Conservation (phyloP, 2,888 invertebrate genomes). For the Drosophila infuscata region DNA sequence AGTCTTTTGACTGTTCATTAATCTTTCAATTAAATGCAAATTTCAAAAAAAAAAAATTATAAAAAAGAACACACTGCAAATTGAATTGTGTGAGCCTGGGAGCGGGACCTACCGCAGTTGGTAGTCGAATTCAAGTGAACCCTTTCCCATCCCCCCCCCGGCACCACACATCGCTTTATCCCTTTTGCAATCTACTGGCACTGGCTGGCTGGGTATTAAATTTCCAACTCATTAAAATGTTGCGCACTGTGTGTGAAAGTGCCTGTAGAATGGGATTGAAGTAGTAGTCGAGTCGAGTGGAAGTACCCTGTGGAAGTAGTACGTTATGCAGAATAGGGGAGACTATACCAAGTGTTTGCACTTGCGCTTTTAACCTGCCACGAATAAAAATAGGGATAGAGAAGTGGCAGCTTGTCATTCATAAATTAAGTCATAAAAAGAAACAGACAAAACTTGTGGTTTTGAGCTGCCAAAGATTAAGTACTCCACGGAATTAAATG, state of each 20-base stretch:
- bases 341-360: conserved; percentile 58
- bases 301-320: conserved; percentile 18
- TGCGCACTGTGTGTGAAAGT: conserved; percentile 65
- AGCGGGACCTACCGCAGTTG: conserved; percentile 69
- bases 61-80: conserved; percentile 56
- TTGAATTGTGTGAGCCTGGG: conserved; percentile 67
- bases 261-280: conserved; percentile 23
- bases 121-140: conserved; percentile 11
- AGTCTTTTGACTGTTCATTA: conserved; percentile 51
- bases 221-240: conserved; percentile 81
- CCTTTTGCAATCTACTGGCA: conserved; percentile 50
- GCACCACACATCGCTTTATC: not conserved
- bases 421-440: conserved; percentile 60
- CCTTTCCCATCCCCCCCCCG: not conserved
- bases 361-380: conserved; percentile 49
- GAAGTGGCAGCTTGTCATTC: conserved; percentile 53
- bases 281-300: conserved; percentile 14
- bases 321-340: conserved; percentile 12
- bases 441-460: not conserved
- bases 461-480: not conserved
- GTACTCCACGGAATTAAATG: not conserved
- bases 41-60: conserved; percentile 35
- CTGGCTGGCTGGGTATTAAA: conserved; percentile 66
- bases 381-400: not conserved
- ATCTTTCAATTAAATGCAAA: conserved; percentile 69